These are phyloP conservation scores for Athalia rosae DNA, from an alignment of 2,888 invertebrate species.

Conservation along the genomic window DNA sequence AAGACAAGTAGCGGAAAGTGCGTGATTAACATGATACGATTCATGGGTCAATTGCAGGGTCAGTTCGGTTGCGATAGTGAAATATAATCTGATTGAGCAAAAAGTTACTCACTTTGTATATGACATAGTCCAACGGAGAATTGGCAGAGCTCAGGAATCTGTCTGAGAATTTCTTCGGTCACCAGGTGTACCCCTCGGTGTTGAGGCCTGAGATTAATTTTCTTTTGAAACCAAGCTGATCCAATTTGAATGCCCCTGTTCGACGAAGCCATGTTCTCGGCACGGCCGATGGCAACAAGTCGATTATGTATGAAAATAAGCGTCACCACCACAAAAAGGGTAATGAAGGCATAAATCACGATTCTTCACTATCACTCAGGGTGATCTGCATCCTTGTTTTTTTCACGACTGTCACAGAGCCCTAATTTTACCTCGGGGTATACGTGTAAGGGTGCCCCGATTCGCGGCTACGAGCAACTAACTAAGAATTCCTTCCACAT, in stretches of 20 bases:
- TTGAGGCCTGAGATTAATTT: conserved; percentile 96
- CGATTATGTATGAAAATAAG: not conserved
- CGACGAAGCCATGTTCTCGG: conserved; percentile 86
- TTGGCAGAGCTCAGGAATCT: conserved; percentile 95
- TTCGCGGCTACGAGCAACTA: too few species aligned
- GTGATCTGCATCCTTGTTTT: not conserved
- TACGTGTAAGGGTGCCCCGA: too few species aligned
- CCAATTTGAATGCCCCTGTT: conserved; percentile 92
- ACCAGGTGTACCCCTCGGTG: conserved; percentile 98
- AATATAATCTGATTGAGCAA: not conserved
- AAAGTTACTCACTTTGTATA: conserved; percentile 91
- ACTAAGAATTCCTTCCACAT: too few species aligned
- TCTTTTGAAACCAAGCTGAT: conserved; percentile 98
- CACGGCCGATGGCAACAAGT: conserved; percentile 11
- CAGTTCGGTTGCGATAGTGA: too few species aligned
- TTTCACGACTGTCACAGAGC: not conserved
- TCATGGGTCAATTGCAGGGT: not conserved
- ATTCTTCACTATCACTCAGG: conserved; percentile 23
- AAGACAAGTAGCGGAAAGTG: too few species aligned
- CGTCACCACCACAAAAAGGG: conserved; percentile 2
- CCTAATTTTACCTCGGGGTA: too few species aligned
- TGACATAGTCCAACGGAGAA: conserved; percentile 97
- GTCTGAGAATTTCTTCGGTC: conserved; percentile 95
- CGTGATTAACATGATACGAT: not conserved
- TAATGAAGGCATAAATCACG: conserved; percentile 28